Evolutionary conservation across 2,888 invertebrate species (phyloP), one percentile per base, ranked within the genome.

Genomic region (Agonopterix alstromeriana): DNA sequence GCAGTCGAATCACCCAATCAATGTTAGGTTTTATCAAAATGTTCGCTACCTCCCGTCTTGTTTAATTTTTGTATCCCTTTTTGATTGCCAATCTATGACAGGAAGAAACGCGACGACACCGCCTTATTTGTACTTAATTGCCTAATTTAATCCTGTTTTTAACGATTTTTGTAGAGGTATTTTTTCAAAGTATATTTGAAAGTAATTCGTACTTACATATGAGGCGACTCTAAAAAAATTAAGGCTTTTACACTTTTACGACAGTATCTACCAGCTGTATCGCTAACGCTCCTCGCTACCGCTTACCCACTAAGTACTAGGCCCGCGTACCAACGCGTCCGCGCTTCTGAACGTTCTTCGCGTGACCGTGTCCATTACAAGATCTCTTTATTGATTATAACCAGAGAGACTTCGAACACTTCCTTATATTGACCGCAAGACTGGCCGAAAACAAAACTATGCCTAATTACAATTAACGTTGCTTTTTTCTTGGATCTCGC

Each of bases 301-400:
- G 65, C 73, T 64, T 46, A 51, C 56, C 46, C 41, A 50, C 54
- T 53, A 67, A 35, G 12, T 2, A 14, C 58, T 0, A 38, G 54
- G 41, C 67, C 71, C 54, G 83, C 84, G 83, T 83, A 82, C 73
- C 85, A 67, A 62, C 70, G 82, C 83, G 87, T 87, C 75, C 82
- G 73, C 65, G 67, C 65, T 67, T 73, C 66, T 57, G 63, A 63
- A 57, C 64, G 65, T 50, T 55, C 60, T 59, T 61, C 59, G 58
- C 86, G 87, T 88, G 87, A 88, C 87, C 87, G 87, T 87, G 78
- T 80, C 86, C 67, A 63, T 60, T 58, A 65, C 62, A 72, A 74
- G 77, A 79, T 76, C 81, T 71, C 79, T 82, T 85, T 85, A 88
- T 88, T 87, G 87, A 88, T 88, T 87, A 87, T 82, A 69, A 70